Evolutionary conservation across 2,797 vertebrate species (phyloP).

Genomic region (Semaprochilodus insignis): DNA sequence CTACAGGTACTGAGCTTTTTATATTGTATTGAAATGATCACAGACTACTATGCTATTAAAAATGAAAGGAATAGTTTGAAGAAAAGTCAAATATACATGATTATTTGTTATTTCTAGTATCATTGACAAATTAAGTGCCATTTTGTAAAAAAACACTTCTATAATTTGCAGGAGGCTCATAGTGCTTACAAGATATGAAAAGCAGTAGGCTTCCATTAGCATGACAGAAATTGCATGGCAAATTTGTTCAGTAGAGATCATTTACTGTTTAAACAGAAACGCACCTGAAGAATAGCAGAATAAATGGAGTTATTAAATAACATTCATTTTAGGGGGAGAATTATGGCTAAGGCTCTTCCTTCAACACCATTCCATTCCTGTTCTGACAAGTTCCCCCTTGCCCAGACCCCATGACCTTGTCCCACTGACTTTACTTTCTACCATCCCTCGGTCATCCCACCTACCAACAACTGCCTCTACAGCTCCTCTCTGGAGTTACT

Average conservation of each 20-base stretch:
- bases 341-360: no score
- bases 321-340: no score
- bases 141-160: not conserved
- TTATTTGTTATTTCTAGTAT: not conserved
- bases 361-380: not conserved
- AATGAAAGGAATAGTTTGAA: not conserved
- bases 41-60: not conserved
- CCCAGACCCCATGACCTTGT: not conserved
- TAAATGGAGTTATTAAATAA: not conserved
- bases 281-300: not conserved
- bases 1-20: not conserved
- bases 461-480: not conserved
- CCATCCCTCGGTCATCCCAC: no score
- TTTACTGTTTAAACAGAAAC: not conserved
- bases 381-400: not conserved
- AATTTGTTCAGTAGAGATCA: not conserved
- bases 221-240: slow-evolving; percentile 1
- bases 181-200: not conserved
- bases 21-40: not conserved
- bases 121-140: no score
- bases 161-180: not conserved
- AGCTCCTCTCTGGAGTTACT: no score
- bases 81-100: not conserved
- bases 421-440: no score
- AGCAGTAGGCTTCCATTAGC: not conserved